Base-by-base conservation (phyloP, 2,888 invertebrate species). In the Stenolophus ochropezus region DNA sequence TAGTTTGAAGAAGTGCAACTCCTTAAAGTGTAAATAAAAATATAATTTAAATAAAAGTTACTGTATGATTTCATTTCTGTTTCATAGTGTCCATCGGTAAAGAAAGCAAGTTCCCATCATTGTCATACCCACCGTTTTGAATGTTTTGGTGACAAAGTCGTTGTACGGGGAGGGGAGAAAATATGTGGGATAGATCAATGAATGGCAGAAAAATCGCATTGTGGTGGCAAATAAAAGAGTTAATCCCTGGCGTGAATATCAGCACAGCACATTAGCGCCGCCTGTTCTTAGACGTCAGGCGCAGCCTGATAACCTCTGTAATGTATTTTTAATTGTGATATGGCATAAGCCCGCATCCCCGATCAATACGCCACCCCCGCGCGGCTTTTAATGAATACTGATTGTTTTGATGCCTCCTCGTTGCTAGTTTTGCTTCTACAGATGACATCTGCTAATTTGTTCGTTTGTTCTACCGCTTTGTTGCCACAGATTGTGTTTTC, bases 251-350 rank as follows among this genome's bases (percentile, higher is more conserved):
- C 11, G 33, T 42, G 33, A 42, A 42, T 42, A 42, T 42, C 33
- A 42, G 33, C 33, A 42, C 33, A 42, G 33, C 33, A 42, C 33
- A 42, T 42, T 42, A 42, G 8, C 33, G 8, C 33, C 33, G 33
- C 33, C 33, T 42, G 33, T 42, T 42, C 33, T 42, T 42, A 42
- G 33, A 69, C 47, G 65, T 78, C 78, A 78, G 65, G 49, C 49
- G 65, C 78, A 65, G 65, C 25, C 47, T 65, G 65, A 78, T 78
- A 78, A 47, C 49, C 65, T n/a, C 56, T 25, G 61, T 78, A 78
- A 78, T 78, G 78, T 78, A 78, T 65, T 78, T 78, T 78, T 78
- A 78, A 78, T 78, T 78, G 65, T 78, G 78, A 78, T 78, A 49
- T 78, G 49, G 61, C 78, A 78, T 49, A 65, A 16, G 78, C 78